phyloP scores from a whole-genome alignment of 2,797 vertebrate species.

The Hybognathus amarus region DNA sequence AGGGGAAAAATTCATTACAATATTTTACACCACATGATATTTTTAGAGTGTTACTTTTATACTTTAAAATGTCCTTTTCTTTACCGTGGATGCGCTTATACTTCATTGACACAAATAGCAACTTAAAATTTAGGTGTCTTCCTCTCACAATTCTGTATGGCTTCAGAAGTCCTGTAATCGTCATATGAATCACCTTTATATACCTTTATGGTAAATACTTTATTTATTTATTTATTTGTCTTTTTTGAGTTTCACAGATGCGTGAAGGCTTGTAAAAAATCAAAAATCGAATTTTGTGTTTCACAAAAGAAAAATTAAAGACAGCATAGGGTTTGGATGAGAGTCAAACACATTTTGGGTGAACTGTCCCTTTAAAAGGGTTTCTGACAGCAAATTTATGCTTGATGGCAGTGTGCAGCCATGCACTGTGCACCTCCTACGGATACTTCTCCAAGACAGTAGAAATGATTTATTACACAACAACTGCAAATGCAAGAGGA shows the following conservation, averaged over 20 bases:
- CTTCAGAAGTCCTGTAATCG: neutral
- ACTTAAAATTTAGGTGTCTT: neutral
- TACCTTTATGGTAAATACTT: neutral
- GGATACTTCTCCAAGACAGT: conserved; percentile 29
- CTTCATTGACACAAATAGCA: neutral
- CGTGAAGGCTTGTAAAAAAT: neutral
- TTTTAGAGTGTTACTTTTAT: too few species aligned
- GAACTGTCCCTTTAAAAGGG: conserved; percentile 19
- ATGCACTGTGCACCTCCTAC: conserved; percentile 19
- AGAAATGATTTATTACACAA: conserved; percentile 46
- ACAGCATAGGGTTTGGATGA: neutral
- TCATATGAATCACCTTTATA: neutral
- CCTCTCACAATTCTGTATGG: neutral
- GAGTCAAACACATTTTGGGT: neutral
- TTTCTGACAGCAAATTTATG: conserved; percentile 27
- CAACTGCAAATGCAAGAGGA: conserved; percentile 44
- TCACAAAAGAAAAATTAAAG: neutral
- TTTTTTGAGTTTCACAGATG: neutral
- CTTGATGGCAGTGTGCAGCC: conserved; percentile 22
- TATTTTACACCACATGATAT: neutral
- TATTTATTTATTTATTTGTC: too few species aligned
- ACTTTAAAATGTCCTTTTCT: neutral
- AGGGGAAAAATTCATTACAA: too few species aligned
- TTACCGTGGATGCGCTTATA: too few species aligned
- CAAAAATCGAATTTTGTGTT: neutral